Percentiles rank a stretch among this genome's conserved stretches.
These are phyloP conservation scores for Tetraodon nigroviridis DNA, from an alignment of 2,113 vertebrate species.

Conservation along the genomic window DNA sequence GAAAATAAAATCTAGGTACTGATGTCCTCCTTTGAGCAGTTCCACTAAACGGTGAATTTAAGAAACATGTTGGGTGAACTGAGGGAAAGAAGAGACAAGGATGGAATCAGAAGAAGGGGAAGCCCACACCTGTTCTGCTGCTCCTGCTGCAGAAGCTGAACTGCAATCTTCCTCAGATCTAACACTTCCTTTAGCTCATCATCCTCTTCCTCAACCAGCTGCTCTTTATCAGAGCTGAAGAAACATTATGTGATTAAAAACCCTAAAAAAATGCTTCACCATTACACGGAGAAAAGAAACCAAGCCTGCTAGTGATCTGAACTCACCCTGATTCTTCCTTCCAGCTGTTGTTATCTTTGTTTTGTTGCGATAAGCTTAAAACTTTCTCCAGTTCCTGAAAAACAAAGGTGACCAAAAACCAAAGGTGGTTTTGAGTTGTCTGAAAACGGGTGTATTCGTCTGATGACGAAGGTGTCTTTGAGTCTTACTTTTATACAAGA, in stretches of 20 bases:
- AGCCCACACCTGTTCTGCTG: constrained; percentile 87
- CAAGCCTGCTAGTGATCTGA: not conserved
- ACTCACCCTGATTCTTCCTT: constrained; percentile 85
- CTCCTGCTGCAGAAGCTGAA: constrained; percentile 92
- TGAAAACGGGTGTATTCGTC: not conserved
- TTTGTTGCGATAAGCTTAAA: constrained; percentile 82
- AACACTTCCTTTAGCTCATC: constrained; percentile 92
- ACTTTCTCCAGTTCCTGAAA: constrained; percentile 84
- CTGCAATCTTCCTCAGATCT: constrained; percentile 93
- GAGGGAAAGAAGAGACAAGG: not conserved
- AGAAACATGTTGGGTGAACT: too few species aligned
- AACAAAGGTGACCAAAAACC: constrained; percentile 23
- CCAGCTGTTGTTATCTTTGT: constrained; percentile 81
- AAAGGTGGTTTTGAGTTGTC: not conserved
- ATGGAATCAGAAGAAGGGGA: not conserved
- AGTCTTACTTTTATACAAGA: constrained; percentile 85
- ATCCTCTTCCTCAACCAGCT: constrained; percentile 81
- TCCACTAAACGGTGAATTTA: too few species aligned
- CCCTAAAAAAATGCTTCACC: too few species aligned
- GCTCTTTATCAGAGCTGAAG: constrained; percentile 83
- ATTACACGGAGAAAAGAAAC: too few species aligned
- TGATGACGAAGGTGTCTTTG: not conserved
- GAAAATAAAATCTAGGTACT: too few species aligned
- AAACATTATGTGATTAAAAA: too few species aligned
- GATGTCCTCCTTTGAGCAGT: too few species aligned